Evolutionary conservation across 2,113 vertebrate species (phyloP), one percentile per base, ranked within the genome.

Genomic region (Muntiacus muntjak): DNA sequence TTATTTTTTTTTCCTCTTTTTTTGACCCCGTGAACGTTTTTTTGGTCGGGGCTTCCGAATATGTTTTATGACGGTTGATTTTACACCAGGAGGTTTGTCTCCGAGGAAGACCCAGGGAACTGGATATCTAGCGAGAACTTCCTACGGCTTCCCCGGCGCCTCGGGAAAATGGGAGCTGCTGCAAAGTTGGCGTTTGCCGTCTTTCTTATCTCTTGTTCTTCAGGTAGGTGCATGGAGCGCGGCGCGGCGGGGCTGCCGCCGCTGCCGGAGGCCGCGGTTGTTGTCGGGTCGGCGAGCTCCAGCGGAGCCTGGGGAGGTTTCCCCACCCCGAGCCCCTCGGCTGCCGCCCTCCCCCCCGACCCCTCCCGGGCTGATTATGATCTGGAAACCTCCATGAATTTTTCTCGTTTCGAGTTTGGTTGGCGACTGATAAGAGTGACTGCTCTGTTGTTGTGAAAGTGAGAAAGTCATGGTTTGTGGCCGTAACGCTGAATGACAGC

Each of bases 201-300:
- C 98, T 99, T 99, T 99, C 99, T 99, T 98, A 99, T 99, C 99
- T 99, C 99, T 89, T 99, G 99, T 96, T 99, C 99, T 98, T 99
- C 99, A 99, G 99, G 99, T 99, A 99, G 99, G 99, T 99, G 96
- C 97, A 0, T 60, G 86, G 74, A 86, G 93, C 97, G 85, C 93
- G 87, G 86, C 81, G 97, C 92, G 95, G 97, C 71, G 28, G 71
- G 85, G 95, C 90, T 50, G 88, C 52, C 5, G 76, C 60, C 10
- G 82, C 74, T 40, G 90, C 84, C 19, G 93, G 87, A 71, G 74
- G 94, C 92, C 79, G 62, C 76, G 58, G 87, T 47, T 57, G 62
- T 62, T 45, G 91, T 71, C 1, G 89, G 94, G 97, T 87, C 76
- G 40, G 81, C 43, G 55, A 93, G 97, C 95, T 89, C 87, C 94